Percentiles rank a stretch among this genome's conserved stretches.
phyloP scores from a whole-genome alignment of 2,888 invertebrate species.

The Branchellion lobata region DNA sequence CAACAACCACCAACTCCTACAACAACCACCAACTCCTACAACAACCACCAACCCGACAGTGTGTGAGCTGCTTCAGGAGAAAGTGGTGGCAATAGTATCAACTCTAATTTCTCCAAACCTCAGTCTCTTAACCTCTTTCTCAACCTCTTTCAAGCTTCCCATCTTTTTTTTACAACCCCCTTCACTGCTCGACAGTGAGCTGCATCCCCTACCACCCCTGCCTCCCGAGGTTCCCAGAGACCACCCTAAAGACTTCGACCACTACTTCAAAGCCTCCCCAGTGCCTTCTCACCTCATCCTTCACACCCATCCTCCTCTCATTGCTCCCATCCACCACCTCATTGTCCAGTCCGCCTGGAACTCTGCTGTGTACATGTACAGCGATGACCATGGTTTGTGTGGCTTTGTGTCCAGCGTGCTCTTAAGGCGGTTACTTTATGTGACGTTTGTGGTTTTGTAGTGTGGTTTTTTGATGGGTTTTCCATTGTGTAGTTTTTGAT shows the following conservation, averaged over 20 bases:
- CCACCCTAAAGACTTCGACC: constrained; percentile 2
- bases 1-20: too few species aligned
- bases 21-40: too few species aligned
- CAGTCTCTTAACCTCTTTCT: not conserved
- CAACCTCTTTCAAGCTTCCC: not conserved
- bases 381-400: too few species aligned
- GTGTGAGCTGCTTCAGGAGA: not conserved
- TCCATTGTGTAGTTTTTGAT: too few species aligned
- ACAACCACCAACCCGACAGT: not conserved
- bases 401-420: too few species aligned
- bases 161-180: not conserved
- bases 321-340: not conserved
- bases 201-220: not conserved
- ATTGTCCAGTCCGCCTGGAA: not conserved
- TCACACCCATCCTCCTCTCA: constrained; percentile 7
- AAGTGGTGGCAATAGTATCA: not conserved
- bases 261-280: not conserved
- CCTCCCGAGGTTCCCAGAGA: not conserved
- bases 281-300: not conserved
- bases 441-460: too few species aligned
- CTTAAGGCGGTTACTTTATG: too few species aligned
- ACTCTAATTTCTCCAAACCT: not conserved
- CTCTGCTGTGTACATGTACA: not conserved
- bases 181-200: not conserved
- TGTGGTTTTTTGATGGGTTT: too few species aligned